Evolutionary conservation across 2,113 vertebrate genomes (phyloP), one percentile per base, ranked within the genome.

Genomic region (Periophthalmus modestus): DNA sequence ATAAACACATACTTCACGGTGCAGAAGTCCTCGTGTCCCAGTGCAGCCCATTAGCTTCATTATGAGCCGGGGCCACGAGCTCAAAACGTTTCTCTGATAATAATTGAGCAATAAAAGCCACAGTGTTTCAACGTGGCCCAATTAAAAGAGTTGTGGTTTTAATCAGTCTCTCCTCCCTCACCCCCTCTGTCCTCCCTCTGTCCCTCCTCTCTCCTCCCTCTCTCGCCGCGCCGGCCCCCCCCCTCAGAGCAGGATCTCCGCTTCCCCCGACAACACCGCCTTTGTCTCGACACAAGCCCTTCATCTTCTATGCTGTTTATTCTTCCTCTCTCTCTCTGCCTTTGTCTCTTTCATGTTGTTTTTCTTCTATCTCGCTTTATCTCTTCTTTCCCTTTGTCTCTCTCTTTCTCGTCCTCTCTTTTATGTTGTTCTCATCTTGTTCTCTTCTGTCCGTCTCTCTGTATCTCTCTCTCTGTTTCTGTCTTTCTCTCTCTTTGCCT

Each of bases 71-170:
- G 36, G 74, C 71, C 57, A 67, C 71, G 63, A 61, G 36, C 55
- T 5, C 58, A 74, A 73, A 66, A 43, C 72, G 69, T 73, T 79
- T 81, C 15, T 77, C 70, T 5, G 16, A 78, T 84, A 72, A 74
- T 59, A 71, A 58, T 69, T 72, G 70, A 52, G 77, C 70, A 82
- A 85, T 79, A 77, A 80, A 87, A 87, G 75, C 74, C 28, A 48
- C 10, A 66, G 46, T 74, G 47, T 76, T 80, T 72, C 47, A 71
- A 65, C 58, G 28, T 54, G 78, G 83, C 61, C 75, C 68, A 66
- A 88, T 74, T 43, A 69, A 77, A 73, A 82, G 66, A 72, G 81
- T 85, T 80, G 79, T 87, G 84, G 89, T 89, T 91, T 92, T 91
- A 92, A 91, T 91, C 84, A 89, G 70, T 62, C 82, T 68, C 88